Base-by-base conservation (phyloP, 2,113 vertebrate species). In the Baryphthengus martii region DNA sequence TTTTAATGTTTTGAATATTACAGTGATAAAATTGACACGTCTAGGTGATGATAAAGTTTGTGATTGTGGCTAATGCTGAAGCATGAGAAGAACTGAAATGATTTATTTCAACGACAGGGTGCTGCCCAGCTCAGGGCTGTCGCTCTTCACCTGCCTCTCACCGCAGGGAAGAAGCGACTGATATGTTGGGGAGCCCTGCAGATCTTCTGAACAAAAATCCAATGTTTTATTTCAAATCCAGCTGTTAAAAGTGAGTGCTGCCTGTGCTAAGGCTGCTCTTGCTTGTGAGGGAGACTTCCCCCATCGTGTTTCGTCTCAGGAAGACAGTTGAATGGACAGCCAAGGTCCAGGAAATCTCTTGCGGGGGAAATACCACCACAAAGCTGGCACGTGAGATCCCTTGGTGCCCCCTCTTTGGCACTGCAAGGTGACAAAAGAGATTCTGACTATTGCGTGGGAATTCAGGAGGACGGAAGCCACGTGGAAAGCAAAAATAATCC, bases 381-480 rank as follows among this genome's bases (percentile, higher is more conserved):
- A 11, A 56, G 23, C 11, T 93, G 58, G 4, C 33, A 1, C 7
- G 6, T 1, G 4, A 23, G 5, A 23, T 75, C 25, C 15, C 40
- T 58, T 66, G 31, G 37, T 44, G 16, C 13, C 23, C 44, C 21
- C 14, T 5, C 35, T 16, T 65, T 56, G 58, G 26, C 40, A 25
- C 12, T 81, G 29, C 23, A 33, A 14, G 35, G 37, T 79, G 23
- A 44, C 17, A 40, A 29, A 78, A 61, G 28, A 40, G 28, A 19
- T 58, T 11, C 25, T 49, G 53, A 39, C 7, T 58, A 25, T 42
- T 0, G 0, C 1, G 1, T 67, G 44, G 33, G 53, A 82, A 33
- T 88, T 88, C 20, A 14, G 28, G 39, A 79, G 2, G 3, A 3
- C 4, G 1, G 37, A 55, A 17, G 44, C 45, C 25, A 44, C 0